Percentiles rank a stretch among this genome's conserved stretches.
Conservation (phyloP, 2,113 vertebrate genomes). For the Ahaetulla prasina region DNA sequence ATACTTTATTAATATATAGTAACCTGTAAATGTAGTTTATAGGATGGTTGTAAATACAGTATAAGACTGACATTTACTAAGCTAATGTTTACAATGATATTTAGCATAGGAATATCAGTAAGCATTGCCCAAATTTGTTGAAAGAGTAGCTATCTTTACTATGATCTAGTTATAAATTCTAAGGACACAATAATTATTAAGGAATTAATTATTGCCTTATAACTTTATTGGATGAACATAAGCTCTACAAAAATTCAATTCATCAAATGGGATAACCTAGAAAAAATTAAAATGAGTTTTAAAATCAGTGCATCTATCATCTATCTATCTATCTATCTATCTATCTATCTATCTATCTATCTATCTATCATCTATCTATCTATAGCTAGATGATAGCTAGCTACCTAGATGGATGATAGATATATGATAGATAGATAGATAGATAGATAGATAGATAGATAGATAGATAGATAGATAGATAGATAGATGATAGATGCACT, state of each 20-base stretch:
- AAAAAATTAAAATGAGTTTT: slow-evolving; percentile 32
- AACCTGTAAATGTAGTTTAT: neutral
- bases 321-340: neutral
- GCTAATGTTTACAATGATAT: neutral
- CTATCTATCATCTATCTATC: neutral
- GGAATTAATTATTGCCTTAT: neutral
- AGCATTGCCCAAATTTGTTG: neutral
- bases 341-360: slow-evolving; percentile 2
- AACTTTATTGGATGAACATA: neutral
- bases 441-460: no score
- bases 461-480: no score
- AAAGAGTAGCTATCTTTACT: neutral
- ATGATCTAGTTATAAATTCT: neutral
- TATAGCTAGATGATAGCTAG: no score
- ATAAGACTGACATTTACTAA: neutral
- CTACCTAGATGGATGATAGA: no score
- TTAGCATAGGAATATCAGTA: neutral
- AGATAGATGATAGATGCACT: no score
- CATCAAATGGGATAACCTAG: slow-evolving; percentile 38
- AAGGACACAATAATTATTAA: neutral
- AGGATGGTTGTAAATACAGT: neutral
- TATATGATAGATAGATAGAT: no score
- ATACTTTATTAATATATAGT: neutral
- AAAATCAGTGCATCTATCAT: slow-evolving; percentile 38
- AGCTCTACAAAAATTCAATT: slow-evolving; percentile 48